Evolutionary conservation across 2,113 vertebrate genomes (phyloP).

Genomic region (Ivindomyrus marchei): DNA sequence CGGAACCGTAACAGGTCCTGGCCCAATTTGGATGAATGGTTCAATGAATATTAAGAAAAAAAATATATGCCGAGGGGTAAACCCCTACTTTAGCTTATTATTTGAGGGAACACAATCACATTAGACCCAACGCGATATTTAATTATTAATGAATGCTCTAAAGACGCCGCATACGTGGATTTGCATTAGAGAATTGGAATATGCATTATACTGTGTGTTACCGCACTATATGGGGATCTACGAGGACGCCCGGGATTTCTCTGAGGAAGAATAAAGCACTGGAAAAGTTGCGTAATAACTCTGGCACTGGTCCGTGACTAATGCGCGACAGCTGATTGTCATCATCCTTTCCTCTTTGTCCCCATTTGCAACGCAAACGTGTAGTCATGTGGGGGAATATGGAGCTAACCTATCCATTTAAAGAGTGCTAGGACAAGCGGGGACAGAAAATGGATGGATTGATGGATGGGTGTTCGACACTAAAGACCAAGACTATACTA

Average conservation of each 20-base stretch:
- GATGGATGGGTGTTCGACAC: background rate
- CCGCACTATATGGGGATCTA: background rate
- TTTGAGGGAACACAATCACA: background rate
- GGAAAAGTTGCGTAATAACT: conserved; percentile 21
- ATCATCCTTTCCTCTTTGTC: background rate
- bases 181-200: background rate
- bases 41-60: background rate
- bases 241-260: background rate
- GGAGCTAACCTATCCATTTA: background rate
- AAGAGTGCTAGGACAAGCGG: background rate
- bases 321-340: conserved; percentile 15
- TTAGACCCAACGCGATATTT: background rate
- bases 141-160: background rate
- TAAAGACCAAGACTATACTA: background rate
- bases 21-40: background rate
- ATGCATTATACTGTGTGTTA: background rate
- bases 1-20: background rate
- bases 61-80: background rate
- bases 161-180: background rate
- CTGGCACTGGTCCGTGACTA: conserved; percentile 10
- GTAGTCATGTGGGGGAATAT: background rate
- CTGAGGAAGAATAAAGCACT: background rate
- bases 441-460: background rate
- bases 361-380: background rate
- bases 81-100: background rate